phyloP scores from a whole-genome alignment of 2,113 vertebrate genomes.

The Hippocampus mohnikei region DNA sequence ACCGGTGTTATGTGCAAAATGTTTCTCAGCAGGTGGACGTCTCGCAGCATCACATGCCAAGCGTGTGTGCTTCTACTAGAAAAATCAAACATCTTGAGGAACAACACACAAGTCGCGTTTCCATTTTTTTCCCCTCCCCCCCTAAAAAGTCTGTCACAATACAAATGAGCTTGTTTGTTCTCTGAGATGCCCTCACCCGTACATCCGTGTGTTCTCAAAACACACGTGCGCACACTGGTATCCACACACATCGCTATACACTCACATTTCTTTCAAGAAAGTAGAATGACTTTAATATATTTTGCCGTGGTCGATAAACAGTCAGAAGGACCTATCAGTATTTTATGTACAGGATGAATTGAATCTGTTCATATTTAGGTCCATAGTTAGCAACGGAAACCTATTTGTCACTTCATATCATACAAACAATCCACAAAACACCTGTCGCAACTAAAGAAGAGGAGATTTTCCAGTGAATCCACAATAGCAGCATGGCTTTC shows the following conservation, averaged over 20 bases:
- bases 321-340: constrained; percentile 41
- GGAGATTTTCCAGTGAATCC: constrained; percentile 58
- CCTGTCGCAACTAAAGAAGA: constrained; percentile 62
- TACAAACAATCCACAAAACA: constrained; percentile 65
- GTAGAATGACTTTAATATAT: constrained; percentile 44
- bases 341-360: constrained; percentile 64
- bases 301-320: constrained; percentile 55
- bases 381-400: constrained; percentile 54
- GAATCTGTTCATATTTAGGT: constrained; percentile 47
- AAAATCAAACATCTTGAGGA: constrained; percentile 58
- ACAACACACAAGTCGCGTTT: constrained; percentile 28
- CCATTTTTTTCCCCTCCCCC: constrained; percentile 10
- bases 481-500: constrained; percentile 65
- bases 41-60: constrained; percentile 70
- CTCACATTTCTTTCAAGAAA: constrained; percentile 56
- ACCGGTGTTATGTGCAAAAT: constrained; percentile 65
- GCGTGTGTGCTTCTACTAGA: constrained; percentile 72
- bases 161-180: constrained; percentile 51
- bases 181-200: constrained; percentile 41
- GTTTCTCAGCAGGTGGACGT: constrained; percentile 66
- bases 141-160: constrained; percentile 60
- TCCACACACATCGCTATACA: constrained; percentile 29
- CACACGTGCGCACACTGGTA: constrained; percentile 20
- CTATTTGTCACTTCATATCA: constrained; percentile 70
- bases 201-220: constrained; percentile 20